These are phyloP conservation scores for Oxyura jamaicensis DNA, from an alignment of 2,113 vertebrate species.

Conservation along the genomic window DNA sequence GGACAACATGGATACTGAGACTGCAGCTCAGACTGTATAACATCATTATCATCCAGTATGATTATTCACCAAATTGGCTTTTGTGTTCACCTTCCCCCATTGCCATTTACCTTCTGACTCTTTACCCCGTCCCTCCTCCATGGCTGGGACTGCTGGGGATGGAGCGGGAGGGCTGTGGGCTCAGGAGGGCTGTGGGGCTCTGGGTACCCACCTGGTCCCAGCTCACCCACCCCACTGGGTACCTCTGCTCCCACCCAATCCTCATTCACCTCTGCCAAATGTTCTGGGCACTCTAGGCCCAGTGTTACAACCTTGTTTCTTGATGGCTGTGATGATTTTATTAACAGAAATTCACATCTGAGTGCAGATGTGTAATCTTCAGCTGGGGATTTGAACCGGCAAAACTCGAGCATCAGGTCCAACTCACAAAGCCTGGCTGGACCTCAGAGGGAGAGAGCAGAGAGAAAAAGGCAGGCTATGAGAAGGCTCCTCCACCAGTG, in stretches of 20 bases:
- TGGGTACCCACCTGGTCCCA: not conserved
- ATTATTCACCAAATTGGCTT: not conserved
- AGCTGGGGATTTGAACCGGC: not conserved
- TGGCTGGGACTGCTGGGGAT: not conserved
- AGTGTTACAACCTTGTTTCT: fast-evolving
- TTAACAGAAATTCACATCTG: not conserved
- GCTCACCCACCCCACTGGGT: fast-evolving
- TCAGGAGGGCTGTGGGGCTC: fast-evolving
- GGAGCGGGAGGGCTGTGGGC: not conserved
- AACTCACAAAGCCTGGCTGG: not conserved
- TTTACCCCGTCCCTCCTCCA: not conserved
- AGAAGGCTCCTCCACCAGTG: not conserved
- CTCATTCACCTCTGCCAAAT: not conserved
- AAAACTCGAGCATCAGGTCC: not conserved
- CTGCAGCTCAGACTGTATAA: not conserved
- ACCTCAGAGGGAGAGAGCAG: not conserved
- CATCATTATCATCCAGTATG: not conserved
- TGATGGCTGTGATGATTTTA: not conserved
- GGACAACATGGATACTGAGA: not conserved
- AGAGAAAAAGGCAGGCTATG: not conserved
- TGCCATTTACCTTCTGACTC: not conserved
- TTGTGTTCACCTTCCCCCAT: not conserved
- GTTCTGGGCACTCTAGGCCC: not conserved
- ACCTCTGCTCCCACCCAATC: not conserved
- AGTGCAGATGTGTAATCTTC: not conserved